phyloP scores from a whole-genome alignment of 2,113 vertebrate species.

The Passerina amoena region DNA sequence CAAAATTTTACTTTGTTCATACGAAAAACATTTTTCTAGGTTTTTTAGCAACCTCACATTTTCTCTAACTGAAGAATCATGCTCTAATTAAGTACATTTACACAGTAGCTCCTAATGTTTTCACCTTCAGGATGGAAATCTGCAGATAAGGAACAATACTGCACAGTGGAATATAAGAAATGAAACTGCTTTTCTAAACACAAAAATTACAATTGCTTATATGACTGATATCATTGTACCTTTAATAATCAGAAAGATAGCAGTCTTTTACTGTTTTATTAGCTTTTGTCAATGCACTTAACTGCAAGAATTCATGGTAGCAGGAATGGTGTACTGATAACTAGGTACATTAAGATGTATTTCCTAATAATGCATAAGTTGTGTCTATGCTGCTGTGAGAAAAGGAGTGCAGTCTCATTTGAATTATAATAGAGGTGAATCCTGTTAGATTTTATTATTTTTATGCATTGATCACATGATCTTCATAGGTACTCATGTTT shows the following conservation, averaged over 20 bases:
- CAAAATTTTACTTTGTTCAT: not conserved
- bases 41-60: not conserved
- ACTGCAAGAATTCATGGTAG: not conserved
- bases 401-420: not conserved
- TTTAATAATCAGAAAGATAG: not conserved
- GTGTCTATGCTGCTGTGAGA: not conserved
- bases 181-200: not conserved
- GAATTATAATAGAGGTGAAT: not conserved
- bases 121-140: not conserved
- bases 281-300: not conserved
- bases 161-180: not conserved
- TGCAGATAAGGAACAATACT: not conserved
- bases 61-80: not conserved
- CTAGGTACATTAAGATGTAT: not conserved
- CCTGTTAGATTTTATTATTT: not conserved
- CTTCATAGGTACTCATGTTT: not conserved
- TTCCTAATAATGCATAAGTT: not conserved
- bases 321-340: not conserved
- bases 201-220: not conserved
- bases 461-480: not conserved
- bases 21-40: not conserved
- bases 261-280: not conserved
- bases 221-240: not conserved
- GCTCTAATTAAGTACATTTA: not conserved
- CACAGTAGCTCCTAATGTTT: not conserved